Percentiles rank a stretch among this genome's conserved stretches.
Conservation (phyloP, 2,113 vertebrate species). For the Etheostoma spectabile region DNA sequence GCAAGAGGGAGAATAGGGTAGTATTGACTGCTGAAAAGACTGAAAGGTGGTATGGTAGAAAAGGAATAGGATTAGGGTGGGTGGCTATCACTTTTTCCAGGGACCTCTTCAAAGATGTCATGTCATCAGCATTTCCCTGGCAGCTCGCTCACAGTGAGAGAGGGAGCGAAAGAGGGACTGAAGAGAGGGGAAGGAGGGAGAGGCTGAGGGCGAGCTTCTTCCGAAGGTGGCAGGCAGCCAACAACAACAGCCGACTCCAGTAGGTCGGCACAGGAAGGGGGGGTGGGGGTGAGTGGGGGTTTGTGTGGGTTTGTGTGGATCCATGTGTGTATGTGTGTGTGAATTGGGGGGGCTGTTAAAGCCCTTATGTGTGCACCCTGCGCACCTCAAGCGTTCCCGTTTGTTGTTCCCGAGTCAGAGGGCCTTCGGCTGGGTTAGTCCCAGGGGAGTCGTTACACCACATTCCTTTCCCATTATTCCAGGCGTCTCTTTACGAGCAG, state of each 20-base stretch:
- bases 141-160: slow-evolving; percentile 54
- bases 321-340: slow-evolving; percentile 73
- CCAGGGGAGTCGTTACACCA: slow-evolving; percentile 85
- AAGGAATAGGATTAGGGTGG: slow-evolving; percentile 54
- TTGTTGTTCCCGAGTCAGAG: slow-evolving; percentile 84
- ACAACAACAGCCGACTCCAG: slow-evolving; percentile 95
- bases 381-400: slow-evolving; percentile 70
- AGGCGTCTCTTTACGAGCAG: slow-evolving; percentile 81
- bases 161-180: slow-evolving; percentile 38
- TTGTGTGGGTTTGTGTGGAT: slow-evolving; percentile 70
- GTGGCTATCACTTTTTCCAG: slow-evolving; percentile 77
- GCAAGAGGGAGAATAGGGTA: slow-evolving; percentile 4
- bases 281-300: slow-evolving; percentile 48
- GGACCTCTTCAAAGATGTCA: slow-evolving; percentile 86
- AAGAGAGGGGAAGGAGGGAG: slow-evolving; percentile 55
- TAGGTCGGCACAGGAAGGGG: slow-evolving; percentile 95
- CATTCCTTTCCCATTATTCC: slow-evolving; percentile 84
- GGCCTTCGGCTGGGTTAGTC: slow-evolving; percentile 86
- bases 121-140: slow-evolving; percentile 88
- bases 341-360: slow-evolving; percentile 76
- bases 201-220: slow-evolving; percentile 81
- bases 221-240: slow-evolving; percentile 88
- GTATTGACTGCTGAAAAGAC: slow-evolving; percentile 27
- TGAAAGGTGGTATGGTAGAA: slow-evolving; percentile 22
- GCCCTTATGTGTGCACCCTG: slow-evolving; percentile 89